phyloP scores from a whole-genome alignment of 2,797 vertebrate genomes.

The Channallabes apus region DNA sequence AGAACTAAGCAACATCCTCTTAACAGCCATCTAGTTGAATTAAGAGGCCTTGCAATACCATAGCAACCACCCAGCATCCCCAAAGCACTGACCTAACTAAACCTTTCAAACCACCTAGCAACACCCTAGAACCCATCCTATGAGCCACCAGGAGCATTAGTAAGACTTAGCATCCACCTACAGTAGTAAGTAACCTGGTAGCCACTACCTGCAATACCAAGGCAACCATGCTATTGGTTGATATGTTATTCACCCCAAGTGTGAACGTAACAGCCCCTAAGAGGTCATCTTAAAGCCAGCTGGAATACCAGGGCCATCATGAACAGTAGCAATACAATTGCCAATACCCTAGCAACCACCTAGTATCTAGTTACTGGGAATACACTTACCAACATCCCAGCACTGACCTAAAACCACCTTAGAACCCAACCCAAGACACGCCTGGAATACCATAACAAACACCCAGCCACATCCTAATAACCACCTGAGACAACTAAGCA shows the following conservation, averaged over 20 bases:
- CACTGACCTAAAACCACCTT: background rate
- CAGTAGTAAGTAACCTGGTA: background rate
- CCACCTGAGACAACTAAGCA: background rate
- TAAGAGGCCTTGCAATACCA: background rate
- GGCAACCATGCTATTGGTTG: no score
- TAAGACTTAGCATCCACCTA: background rate
- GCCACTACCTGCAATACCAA: no score
- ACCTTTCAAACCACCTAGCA: no score
- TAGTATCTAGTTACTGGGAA: no score
- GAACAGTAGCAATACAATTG: background rate
- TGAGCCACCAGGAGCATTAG: background rate
- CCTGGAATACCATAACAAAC: background rate
- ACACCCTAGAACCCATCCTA: background rate
- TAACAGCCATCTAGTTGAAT: no score
- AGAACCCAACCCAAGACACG: background rate
- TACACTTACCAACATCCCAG: background rate
- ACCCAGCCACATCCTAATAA: background rate
- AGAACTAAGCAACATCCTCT: background rate
- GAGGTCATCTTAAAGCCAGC: no score
- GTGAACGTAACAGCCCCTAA: no score
- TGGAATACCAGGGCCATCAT: no score
- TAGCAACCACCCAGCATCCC: background rate
- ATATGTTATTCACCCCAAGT: no score
- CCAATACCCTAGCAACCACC: background rate
- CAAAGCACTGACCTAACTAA: background rate